Percentiles rank a stretch among this genome's conserved stretches.
These are phyloP conservation scores for Spodoptera picta DNA, from an alignment of 2,888 invertebrate genomes.

Conservation along the genomic window DNA sequence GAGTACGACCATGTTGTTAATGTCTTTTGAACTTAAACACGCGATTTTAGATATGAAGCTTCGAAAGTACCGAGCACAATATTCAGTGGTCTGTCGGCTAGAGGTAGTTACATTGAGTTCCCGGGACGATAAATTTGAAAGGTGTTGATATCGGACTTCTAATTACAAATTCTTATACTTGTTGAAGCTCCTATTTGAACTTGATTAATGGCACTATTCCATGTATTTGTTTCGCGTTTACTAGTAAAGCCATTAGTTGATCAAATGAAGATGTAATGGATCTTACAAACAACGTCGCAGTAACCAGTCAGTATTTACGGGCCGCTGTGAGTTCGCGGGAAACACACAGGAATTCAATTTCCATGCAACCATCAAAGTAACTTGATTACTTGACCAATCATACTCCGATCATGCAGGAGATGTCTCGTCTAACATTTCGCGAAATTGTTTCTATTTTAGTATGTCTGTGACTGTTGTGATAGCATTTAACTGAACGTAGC, in stretches of 20 bases:
- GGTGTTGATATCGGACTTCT: too few relatives aligned
- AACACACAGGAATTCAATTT: conserved; percentile 39
- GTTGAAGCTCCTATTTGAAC: too few relatives aligned
- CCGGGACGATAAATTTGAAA: too few relatives aligned
- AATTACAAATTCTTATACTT: not conserved
- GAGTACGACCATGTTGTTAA: conserved; percentile 16
- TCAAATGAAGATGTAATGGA: conserved; percentile 38
- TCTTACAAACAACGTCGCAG: conserved; percentile 31
- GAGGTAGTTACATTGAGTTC: too few relatives aligned
- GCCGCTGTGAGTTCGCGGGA: conserved; percentile 35
- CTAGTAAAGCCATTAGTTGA: conserved; percentile 32
- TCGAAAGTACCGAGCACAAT: not conserved
- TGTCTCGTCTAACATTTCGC: conserved; percentile 44
- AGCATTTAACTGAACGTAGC: conserved; percentile 66
- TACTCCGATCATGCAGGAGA: conserved; percentile 18
- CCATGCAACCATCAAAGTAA: conserved; percentile 28
- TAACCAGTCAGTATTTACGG: conserved; percentile 37
- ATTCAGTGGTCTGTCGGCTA: not conserved
- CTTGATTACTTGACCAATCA: conserved; percentile 10
- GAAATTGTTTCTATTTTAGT: conserved; percentile 51
- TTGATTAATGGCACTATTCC: not conserved
- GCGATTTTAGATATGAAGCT: conserved; percentile 10
- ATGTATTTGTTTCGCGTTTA: not conserved
- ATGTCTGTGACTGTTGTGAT: conserved; percentile 58
- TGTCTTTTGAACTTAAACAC: conserved; percentile 19